A percentile compares a stretch with the other conserved stretches of the same genome.
Conservation (phyloP, 1,140 invertebrate species). For the Copidosoma floridanum region DNA sequence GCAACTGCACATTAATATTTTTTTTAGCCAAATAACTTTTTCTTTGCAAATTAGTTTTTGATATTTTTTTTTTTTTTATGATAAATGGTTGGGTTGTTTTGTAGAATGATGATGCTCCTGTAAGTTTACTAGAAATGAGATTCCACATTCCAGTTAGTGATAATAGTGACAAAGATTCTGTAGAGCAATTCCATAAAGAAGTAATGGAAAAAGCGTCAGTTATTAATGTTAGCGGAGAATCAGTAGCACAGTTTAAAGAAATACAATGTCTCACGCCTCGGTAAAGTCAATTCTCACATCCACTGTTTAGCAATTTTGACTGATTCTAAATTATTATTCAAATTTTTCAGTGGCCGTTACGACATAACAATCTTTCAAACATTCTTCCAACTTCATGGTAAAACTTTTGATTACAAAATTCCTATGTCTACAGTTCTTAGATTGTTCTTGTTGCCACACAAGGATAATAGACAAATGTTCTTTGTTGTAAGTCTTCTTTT, state of each 20-base stretch:
- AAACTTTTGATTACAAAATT: conserved; percentile 99
- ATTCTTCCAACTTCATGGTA: conserved; percentile 98
- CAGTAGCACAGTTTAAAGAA: conserved; percentile 95
- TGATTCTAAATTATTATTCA: conserved; percentile 27
- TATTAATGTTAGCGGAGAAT: conserved; percentile 95
- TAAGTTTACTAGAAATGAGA: conserved; percentile 95
- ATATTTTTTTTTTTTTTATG: conserved; percentile 14
- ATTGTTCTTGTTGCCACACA: conserved; percentile 93
- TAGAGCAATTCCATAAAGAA: conserved; percentile 92
- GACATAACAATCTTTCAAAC: conserved; percentile 98
- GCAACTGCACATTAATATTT: too few relatives aligned
- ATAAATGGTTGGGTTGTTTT: conserved; percentile 20
- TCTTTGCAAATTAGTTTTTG: background rate
- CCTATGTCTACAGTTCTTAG: conserved; percentile 93
- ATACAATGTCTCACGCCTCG: conserved; percentile 97
- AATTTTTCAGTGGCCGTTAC: conserved; percentile 86
- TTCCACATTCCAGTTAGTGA: conserved; percentile 94
- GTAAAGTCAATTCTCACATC: conserved; percentile 61
- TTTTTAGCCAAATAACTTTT: background rate
- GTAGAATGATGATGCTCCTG: conserved; percentile 95
- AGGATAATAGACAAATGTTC: conserved; percentile 96
- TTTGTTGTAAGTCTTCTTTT: conserved; percentile 92
- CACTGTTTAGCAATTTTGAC: background rate
- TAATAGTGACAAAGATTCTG: conserved; percentile 82
- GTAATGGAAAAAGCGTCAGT: conserved; percentile 97